phyloP scores from a whole-genome alignment of 2,113 vertebrate species.

The Craseonycteris thonglongyai region DNA sequence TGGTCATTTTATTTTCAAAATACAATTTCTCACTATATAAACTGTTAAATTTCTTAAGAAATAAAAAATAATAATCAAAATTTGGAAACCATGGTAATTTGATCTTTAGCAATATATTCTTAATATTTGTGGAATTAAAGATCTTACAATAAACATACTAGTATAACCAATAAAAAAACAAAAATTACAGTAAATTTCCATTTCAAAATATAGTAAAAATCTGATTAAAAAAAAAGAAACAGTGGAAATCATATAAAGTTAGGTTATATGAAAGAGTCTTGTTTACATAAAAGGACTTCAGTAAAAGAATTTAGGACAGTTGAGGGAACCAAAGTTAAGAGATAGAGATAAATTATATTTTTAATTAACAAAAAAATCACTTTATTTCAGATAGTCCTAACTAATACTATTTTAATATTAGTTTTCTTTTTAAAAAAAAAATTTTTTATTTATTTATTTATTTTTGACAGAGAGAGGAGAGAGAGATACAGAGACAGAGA shows the following conservation, averaged over 20 bases:
- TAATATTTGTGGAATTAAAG: not conserved
- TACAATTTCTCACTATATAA: not conserved
- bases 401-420: not conserved
- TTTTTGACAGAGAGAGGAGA: too few relatives aligned
- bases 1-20: not conserved
- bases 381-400: not conserved
- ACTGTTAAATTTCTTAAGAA: not conserved
- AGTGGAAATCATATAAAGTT: not conserved
- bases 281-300: not conserved
- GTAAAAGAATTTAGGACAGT: not conserved
- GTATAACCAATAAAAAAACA: not conserved
- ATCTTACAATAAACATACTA: not conserved
- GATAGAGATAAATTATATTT: not conserved
- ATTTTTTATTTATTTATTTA: too few relatives aligned
- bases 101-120: not conserved
- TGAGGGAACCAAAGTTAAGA: not conserved
- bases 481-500: too few relatives aligned
- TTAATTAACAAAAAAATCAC: not conserved
- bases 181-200: not conserved
- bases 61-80: not conserved
- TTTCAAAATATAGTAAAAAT: not conserved
- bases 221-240: not conserved
- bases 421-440: too few relatives aligned
- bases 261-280: not conserved
- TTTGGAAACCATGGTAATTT: not conserved